These are phyloP conservation scores for Drosophila ogumai DNA, from an alignment of 1,140 invertebrate species.

Conservation along the genomic window DNA sequence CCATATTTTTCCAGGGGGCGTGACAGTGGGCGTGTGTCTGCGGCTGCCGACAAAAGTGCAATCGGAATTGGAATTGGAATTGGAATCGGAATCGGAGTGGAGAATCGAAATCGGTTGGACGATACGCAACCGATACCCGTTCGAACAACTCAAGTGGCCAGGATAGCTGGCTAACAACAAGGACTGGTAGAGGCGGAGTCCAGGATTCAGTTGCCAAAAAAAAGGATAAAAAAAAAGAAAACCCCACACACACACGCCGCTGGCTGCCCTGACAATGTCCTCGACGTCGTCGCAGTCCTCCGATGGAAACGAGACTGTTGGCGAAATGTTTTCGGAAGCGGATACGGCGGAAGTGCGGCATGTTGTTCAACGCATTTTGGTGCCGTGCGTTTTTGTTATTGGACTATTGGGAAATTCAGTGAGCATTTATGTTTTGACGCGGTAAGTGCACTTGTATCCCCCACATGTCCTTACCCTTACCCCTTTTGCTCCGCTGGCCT, in stretches of 20 bases:
- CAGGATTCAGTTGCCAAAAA: constrained; percentile 9
- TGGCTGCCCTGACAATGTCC: constrained; percentile 48
- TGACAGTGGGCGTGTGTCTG: constrained; percentile 28
- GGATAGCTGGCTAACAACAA: constrained; percentile 24
- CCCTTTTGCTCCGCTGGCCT: constrained; percentile 5
- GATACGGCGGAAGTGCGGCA: constrained; percentile 82
- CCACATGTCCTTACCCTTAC: background rate
- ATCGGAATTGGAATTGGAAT: constrained; percentile 35
- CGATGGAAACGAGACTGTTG: constrained; percentile 47
- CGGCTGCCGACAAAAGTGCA: constrained; percentile 41
- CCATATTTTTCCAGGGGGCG: constrained; percentile 1
- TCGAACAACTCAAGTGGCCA: constrained; percentile 39
- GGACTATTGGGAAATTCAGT: constrained; percentile 90
- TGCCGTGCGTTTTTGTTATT: constrained; percentile 89
- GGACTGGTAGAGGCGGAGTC: background rate
- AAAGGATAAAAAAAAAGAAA: background rate
- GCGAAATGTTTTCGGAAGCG: constrained; percentile 79
- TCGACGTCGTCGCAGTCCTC: constrained; percentile 31
- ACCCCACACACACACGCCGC: constrained; percentile 1
- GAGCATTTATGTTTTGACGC: constrained; percentile 90
- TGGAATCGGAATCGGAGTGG: constrained; percentile 30
- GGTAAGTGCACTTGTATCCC: constrained; percentile 85
- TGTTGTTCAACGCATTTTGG: constrained; percentile 88
- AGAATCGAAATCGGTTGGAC: constrained; percentile 18
- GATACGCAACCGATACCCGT: constrained; percentile 21